phyloP scores from a whole-genome alignment of 2,797 vertebrate species.

The Moxostoma hubbsi region DNA sequence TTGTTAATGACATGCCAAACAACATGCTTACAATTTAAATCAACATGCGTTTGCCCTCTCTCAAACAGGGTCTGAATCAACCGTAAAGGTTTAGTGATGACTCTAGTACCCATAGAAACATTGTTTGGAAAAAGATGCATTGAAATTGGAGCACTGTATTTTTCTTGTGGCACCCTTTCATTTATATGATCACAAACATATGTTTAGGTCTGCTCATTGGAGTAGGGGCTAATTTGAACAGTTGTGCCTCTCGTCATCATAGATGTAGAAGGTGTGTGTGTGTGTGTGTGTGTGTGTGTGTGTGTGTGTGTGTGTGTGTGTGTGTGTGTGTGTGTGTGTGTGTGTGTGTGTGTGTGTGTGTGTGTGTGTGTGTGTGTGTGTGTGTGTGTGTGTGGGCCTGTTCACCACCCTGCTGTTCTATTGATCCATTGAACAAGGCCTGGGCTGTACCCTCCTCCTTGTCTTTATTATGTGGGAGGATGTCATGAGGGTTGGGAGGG shows the following conservation, averaged over 20 bases:
- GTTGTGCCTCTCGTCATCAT: conserved; percentile 29
- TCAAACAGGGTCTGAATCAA: background rate
- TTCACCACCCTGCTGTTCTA: conserved; percentile 57
- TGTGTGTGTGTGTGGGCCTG: background rate
- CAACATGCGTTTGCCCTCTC: background rate
- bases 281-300: conserved; percentile 17
- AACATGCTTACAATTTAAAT: background rate
- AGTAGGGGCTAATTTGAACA: conserved; percentile 55
- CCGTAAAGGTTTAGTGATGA: background rate
- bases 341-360: conserved; percentile 17
- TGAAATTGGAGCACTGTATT: conserved; percentile 43
- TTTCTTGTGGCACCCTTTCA: conserved; percentile 32
- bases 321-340: conserved; percentile 8
- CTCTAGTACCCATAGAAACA: conserved; percentile 21
- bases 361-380: background rate
- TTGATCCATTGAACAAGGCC: conserved; percentile 56
- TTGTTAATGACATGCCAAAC: background rate
- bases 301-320: background rate
- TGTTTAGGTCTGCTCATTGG: conserved; percentile 49
- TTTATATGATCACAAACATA: conserved; percentile 51
- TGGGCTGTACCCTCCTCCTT: conserved; percentile 40
- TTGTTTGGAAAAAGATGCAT: conserved; percentile 50
- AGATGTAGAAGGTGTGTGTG: background rate
- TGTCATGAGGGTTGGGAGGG: conserved; percentile 51
- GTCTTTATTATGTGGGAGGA: conserved; percentile 53